phyloP scores from a whole-genome alignment of 2,113 vertebrate genomes.

The Podilymbus podiceps region DNA sequence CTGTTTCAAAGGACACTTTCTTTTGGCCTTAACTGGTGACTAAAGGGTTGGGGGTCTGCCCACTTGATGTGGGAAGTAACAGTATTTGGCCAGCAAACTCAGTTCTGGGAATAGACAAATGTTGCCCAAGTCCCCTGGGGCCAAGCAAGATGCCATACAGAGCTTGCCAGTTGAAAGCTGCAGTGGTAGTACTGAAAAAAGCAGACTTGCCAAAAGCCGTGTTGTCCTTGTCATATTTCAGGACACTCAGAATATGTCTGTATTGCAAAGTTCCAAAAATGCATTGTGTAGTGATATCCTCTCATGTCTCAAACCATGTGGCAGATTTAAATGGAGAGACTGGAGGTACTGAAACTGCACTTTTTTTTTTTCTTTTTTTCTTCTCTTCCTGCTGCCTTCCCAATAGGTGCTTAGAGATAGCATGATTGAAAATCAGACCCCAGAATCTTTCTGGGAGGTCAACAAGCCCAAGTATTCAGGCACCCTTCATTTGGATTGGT shows the following conservation, averaged over 20 bases:
- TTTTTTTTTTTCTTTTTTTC: neutral
- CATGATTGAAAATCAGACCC: slow-evolving; percentile 91
- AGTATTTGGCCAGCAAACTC: neutral
- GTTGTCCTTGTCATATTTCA: neutral
- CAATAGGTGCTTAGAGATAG: slow-evolving; percentile 89
- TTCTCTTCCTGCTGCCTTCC: neutral
- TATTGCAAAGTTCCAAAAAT: neutral
- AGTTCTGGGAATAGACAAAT: neutral
- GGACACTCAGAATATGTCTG: neutral
- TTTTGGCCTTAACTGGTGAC: neutral
- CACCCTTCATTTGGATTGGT: slow-evolving; percentile 90
- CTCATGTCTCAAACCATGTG: neutral
- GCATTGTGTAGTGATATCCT: neutral
- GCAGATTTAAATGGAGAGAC: neutral
- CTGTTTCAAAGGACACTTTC: neutral
- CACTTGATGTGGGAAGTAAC: neutral
- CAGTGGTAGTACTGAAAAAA: neutral
- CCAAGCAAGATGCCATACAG: neutral
- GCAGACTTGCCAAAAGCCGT: neutral
- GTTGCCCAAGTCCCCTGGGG: neutral
- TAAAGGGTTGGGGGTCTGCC: neutral
- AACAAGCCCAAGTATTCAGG: slow-evolving; percentile 89
- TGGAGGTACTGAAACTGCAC: neutral
- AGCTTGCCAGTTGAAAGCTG: neutral
- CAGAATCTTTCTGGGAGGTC: slow-evolving; percentile 85